Base-by-base conservation (phyloP, 1,140 invertebrate genomes). In the Grapholita molesta region DNA sequence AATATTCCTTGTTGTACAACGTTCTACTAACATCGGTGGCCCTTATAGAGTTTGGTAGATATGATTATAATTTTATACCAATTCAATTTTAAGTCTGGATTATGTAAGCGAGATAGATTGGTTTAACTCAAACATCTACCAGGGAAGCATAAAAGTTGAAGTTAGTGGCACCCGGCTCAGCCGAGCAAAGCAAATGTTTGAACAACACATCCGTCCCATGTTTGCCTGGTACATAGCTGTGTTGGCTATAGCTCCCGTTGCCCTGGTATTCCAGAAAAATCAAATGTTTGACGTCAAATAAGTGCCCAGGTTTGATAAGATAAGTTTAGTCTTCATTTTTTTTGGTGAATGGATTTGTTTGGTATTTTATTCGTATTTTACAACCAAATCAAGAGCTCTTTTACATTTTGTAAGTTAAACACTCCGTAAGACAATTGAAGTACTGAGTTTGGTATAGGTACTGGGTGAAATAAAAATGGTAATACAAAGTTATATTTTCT, bases 161-260 rank as follows among this genome's bases (percentile, higher is more conserved):
- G 71, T 70, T 70, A 70, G 69, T 64, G 33, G 70, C 69, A 67
- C 61, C 70, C 70, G 68, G 70, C 68, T 68, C 55, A 68, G 71
- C 72, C 68, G 68, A 64, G 64, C 72, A 76, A 78, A 64, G 64
- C 72, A 76, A 78, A 78, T 76, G 72, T 78, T 78, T 78, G 72
- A 69, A 48, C 69, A 67, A 70, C 57, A 61, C 70, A 42, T 61
- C 72, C 64, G 67, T 71, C 76, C 72, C 65, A 69, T 78, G 74
- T 78, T 78, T 78, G 74, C 71, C 70, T 73, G 70, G 70, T 73
- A 76, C 70, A 70, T 75, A 70, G 70, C 68, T 35, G 33, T 53
- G 38, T 66, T 61, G 66, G 66, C 55, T 55, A 70, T 55, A 61
- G 69, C 69, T 70, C 64, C 69, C 55, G 69, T 70, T 70, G 72